Base-by-base conservation (phyloP, 2,797 vertebrate species). In the Lycodopsis pacificus region DNA sequence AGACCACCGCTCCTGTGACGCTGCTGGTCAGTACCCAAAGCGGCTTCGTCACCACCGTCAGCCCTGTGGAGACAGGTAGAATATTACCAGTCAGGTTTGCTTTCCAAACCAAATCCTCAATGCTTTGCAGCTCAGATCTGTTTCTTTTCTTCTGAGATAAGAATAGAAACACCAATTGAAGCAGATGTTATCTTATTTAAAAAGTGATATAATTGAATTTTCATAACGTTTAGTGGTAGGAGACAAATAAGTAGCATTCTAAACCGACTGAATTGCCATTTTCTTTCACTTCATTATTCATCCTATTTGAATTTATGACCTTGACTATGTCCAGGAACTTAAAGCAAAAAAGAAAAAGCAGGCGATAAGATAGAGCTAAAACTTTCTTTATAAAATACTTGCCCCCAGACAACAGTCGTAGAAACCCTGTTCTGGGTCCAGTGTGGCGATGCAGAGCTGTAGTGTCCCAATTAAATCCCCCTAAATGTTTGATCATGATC, bases 1-100 rank as follows among this genome's bases (percentile, higher is more conserved):
- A 87, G 90, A 89, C 91, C 85, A 61, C 83, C 15, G 49, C 90
- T 81, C 68, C 87, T 34, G 84, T 89, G 90, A 92, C 40, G 83
- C 92, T 91, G 91, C 90, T 76, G 92, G 93, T 95, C 94, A 95
- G 93, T 95, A 94, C 91, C 92, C 93, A 93, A 93, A 94, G 93
- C 81, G 92, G 93, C 91, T 72, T 88, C 93, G 82, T 79, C 91
- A 90, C 89, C 93, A 93, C 84, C 93, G 3, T 91, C 93, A 91
- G 89, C 91, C 86, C 93, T 92, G 82, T 90, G 93, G 92, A 93
- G 90, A 92, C 93, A 95, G 94, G 94, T 95, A 95, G 94, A 94
- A 91, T 59, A 90, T 93, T 88, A 88, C 79, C 86, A 84, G 91
- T 83, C 82, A 87, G 93, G 92, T 92, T 91, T 88, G 64, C 72